Base-by-base conservation (phyloP, 1,140 invertebrate species). In the Drosophila tristis region DNA sequence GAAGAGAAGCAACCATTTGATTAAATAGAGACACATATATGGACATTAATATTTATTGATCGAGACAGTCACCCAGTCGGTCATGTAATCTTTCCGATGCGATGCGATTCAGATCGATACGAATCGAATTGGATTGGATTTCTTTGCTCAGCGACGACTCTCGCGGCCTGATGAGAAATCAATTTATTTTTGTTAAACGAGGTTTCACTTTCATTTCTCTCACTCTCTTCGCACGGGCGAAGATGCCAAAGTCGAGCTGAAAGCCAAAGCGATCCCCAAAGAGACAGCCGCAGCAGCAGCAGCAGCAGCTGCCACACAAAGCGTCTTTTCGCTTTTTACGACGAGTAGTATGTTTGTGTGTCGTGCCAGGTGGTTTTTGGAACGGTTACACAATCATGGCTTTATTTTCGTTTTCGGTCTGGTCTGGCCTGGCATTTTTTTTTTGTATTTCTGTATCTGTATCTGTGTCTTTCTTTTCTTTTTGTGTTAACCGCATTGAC, bases 301-400 rank as follows among this genome's bases (percentile, higher is more conserved):
- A 45, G 49, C 72, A 73, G 85, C 76, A 59, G 35, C 35, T 13
- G 35, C 35, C 35, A 39, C 35, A 39, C 35, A 80, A 73, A 80
- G 80, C 80, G 67, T 74, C 71, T 80, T 80, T 80, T 85, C 78
- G 75, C 73, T 59, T 79, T 80, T 65, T 64, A 59, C 57, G 48
- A 44, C 23, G 45, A 42, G 63, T 76, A 66, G 75, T 63, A 78
- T 79, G 80, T 84, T 81, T 89, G 66, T 84, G 67, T 87, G 79
- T 89, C 84, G 84, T 84, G 78, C 76, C 79, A 87, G 72, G 71
- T 86, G 72, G 62, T 82, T 78, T 89, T 87, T 73, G 82, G 84
- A 79, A 84, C 84, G 82, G 74, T 87, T 89, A 89, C 84, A 81
- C 74, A 87, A 87, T 89, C 84, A 67, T 87, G 82, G 81, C 66